phyloP scores from a whole-genome alignment of 1,140 invertebrate species.

The Drosophila miranda region DNA sequence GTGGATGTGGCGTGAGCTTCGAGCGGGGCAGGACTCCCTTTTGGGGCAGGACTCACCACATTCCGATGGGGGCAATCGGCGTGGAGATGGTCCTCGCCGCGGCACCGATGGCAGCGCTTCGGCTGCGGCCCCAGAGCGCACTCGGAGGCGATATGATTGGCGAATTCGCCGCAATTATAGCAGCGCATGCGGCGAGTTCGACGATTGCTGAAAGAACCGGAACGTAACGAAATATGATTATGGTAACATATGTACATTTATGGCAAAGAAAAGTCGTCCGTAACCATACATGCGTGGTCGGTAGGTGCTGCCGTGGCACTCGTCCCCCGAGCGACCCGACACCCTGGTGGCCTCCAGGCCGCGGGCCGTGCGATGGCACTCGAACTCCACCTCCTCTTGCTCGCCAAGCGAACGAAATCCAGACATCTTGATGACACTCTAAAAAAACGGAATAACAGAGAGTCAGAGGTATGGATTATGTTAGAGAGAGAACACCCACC shows the following conservation, averaged over 20 bases:
- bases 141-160: constrained; percentile 94
- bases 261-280: no score
- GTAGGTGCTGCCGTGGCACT: constrained; percentile 91
- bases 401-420: constrained; percentile 94
- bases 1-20: not conserved
- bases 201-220: constrained; percentile 66
- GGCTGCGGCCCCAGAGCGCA: constrained; percentile 93
- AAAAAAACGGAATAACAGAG: constrained; percentile 19
- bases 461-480: not conserved
- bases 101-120: constrained; percentile 94
- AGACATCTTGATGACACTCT: constrained; percentile 94
- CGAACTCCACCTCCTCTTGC: constrained; percentile 93
- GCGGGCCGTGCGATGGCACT: constrained; percentile 91
- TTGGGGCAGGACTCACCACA: constrained; percentile 47
- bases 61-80: constrained; percentile 89
- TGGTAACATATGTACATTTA: no score
- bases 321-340: constrained; percentile 88
- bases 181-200: constrained; percentile 95
- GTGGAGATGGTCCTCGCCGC: constrained; percentile 92
- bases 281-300: constrained; percentile 83
- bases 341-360: constrained; percentile 93
- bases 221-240: constrained; percentile 81
- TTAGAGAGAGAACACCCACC: constrained; percentile 83
- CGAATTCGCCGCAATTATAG: constrained; percentile 95
- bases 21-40: not conserved